Evolutionary conservation across 2,797 vertebrate species (phyloP).

Genomic region (Syndactyla subalaris): DNA sequence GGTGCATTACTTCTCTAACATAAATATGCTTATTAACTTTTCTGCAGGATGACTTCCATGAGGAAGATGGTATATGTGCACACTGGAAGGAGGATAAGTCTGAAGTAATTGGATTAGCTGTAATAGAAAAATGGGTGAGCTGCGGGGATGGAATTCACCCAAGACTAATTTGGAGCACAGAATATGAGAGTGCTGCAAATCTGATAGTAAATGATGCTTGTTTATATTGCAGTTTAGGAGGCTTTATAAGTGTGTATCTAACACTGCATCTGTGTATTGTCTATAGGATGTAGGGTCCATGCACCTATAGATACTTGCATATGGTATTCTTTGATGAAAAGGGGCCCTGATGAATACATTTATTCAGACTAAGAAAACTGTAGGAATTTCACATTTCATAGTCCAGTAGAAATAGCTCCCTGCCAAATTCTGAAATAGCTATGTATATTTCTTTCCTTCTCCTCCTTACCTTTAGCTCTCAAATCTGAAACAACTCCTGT

Average conservation of each 20-base stretch:
- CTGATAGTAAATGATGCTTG: neutral
- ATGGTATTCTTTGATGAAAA: neutral
- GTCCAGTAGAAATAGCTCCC: neutral
- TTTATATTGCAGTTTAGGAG: neutral
- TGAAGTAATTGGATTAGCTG: conserved; percentile 41
- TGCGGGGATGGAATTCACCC: neutral
- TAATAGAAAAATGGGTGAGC: conserved; percentile 57
- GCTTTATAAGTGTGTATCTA: neutral
- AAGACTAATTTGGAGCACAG: conserved; percentile 5
- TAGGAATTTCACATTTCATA: neutral
- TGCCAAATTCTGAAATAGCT: neutral
- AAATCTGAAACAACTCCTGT: neutral
- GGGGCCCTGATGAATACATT: neutral
- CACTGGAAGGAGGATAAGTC: conserved; percentile 10
- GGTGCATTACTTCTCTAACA: neutral
- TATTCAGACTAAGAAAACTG: neutral
- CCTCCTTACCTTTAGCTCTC: neutral
- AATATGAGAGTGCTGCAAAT: neutral
- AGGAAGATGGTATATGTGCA: neutral
- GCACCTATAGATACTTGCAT: neutral
- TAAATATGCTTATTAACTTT: conserved; percentile 8
- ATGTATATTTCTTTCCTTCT: neutral
- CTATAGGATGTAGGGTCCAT: neutral
- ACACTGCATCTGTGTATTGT: neutral
- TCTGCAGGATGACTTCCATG: neutral